Evolutionary conservation across 2,797 vertebrate genomes (phyloP), one percentile per base, ranked within the genome.

Genomic region (Urocyon cinereoargenteus): DNA sequence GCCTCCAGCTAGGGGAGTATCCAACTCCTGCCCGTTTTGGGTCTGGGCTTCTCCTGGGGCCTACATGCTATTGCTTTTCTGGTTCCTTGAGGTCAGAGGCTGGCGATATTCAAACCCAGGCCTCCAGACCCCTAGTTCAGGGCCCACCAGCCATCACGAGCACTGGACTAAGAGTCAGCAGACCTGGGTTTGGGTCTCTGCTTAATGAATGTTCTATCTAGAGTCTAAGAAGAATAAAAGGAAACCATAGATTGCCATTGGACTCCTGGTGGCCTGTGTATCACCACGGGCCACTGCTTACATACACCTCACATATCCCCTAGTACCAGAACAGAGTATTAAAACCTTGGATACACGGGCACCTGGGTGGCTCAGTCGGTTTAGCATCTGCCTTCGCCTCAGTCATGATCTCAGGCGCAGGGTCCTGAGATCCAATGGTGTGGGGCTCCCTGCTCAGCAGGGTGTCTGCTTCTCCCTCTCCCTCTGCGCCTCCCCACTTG

Each of bases 111-210:
- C 97, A 97, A 97, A 91, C 92, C 81, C 87, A 83, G 97, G 81
- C 84, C 95, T 97, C 97, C 97, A 97, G 97, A 97, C 96, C 87
- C 93, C 96, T 72, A 93, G 90, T 90, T 94, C 97, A 95, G 96
- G 96, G 94, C 97, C 97, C 97, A 94, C 59, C 66, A 85, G 75
- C 93, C 75, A 68, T 61, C 85, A 95, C 36, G 13, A 96, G 94
- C 97, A 92, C 97, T 96, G 97, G 94, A 95, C 95, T 92, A 93
- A 91, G 95, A 97, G 96, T 97, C 97, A 97, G 97, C 94, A 72
- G 89, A 40, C 93, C 96, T 97, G 84, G 84, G 72, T 66, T 79
- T 92, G 91, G 45, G 49, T 89, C 66, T 96, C 88, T 45, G 59
- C 64, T 90, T 82, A 86, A 4, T 0, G 51, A 75, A 34, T 24